phyloP scores from a whole-genome alignment of 2,113 vertebrate genomes.

The Gadus macrocephalus region DNA sequence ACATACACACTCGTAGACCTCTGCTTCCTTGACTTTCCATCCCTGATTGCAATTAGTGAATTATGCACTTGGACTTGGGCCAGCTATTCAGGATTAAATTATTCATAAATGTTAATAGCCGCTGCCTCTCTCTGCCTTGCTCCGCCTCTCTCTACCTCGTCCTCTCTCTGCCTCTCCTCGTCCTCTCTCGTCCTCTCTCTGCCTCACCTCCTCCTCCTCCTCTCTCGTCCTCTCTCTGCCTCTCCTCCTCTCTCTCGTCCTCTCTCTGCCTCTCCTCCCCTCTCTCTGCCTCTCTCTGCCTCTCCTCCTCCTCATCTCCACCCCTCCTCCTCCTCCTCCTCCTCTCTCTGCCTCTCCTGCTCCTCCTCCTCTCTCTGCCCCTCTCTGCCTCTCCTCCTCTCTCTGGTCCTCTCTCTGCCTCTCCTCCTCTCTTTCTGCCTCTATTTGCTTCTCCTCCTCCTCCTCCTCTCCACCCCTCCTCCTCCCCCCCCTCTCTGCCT shows the following conservation, averaged over 20 bases:
- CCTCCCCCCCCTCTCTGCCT: constrained; percentile 34
- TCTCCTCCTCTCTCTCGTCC: constrained; percentile 37
- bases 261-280: constrained; percentile 9
- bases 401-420: no score
- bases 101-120: constrained; percentile 73
- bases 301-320: not conserved
- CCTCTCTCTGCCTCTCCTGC: constrained; percentile 16
- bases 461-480: constrained; percentile 4
- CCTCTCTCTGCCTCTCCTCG: constrained; percentile 11
- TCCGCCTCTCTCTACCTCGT: no score
- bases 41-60: constrained; percentile 74
- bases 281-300: constrained; percentile 8
- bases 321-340: constrained; percentile 12
- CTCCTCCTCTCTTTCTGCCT: not conserved
- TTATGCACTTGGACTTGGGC: constrained; percentile 71
- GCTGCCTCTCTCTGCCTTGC: constrained; percentile 17
- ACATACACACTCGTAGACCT: constrained; percentile 28
- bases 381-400: no score
- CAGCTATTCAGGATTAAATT: constrained; percentile 69
- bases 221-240: constrained; percentile 24
- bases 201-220: not conserved
- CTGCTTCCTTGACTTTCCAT: constrained; percentile 48
- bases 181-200: constrained; percentile 36
- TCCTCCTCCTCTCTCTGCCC: no score
- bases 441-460: not conserved